Percentiles rank a stretch among this genome's conserved stretches.
Evolutionary conservation across 2,797 vertebrate genomes (phyloP).

Genomic region (Oreochromis mossambicus): DNA sequence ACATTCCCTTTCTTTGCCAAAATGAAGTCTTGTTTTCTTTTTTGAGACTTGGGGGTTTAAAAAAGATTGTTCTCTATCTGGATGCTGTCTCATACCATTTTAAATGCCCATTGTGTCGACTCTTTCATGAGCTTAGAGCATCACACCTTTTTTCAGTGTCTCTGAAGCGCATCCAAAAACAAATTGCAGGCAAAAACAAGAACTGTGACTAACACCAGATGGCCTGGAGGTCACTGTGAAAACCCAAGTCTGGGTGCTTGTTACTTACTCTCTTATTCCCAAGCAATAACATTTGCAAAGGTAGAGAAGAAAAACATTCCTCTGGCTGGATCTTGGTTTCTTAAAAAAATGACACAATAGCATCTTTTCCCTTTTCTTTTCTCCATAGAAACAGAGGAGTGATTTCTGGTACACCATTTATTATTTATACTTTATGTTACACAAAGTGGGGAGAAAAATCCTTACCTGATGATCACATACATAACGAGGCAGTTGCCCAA

Average conservation of each 20-base stretch:
- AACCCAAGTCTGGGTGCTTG: background rate
- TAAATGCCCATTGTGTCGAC: background rate
- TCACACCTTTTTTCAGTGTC: background rate
- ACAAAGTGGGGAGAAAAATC: background rate
- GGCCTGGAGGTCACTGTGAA: background rate
- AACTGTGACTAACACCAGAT: conserved; percentile 7
- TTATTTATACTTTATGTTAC: background rate
- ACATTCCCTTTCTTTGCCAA: background rate
- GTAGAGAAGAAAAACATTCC: background rate
- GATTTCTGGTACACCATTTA: background rate
- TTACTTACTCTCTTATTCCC: background rate
- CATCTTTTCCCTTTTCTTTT: background rate
- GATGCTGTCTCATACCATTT: background rate
- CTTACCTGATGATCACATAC: conserved; percentile 98
- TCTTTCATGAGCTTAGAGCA: background rate
- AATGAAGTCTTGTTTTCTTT: background rate
- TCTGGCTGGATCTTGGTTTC: background rate
- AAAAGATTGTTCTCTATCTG: background rate
- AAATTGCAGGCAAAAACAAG: background rate
- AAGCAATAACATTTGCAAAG: conserved; percentile 7
- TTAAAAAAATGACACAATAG: background rate
- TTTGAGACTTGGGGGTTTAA: background rate
- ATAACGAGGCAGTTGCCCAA: conserved; percentile 96
- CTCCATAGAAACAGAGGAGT: background rate
- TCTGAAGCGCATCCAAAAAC: background rate